phyloP scores from a whole-genome alignment of 2,888 invertebrate species.

The Oscheius onirici region DNA sequence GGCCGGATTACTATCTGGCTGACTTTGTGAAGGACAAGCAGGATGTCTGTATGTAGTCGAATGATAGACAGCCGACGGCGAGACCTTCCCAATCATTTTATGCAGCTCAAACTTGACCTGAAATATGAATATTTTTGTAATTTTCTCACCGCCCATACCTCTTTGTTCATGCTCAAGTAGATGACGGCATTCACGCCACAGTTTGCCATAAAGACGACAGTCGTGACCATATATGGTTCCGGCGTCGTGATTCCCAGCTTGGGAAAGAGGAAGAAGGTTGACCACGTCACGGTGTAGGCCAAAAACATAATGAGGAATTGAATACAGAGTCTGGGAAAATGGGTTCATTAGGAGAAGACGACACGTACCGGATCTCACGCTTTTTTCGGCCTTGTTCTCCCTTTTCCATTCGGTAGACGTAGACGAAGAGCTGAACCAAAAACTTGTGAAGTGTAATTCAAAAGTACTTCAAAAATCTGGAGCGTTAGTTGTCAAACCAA shows the following conservation, averaged over 20 bases:
- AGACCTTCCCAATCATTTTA: slow-evolving; percentile 7
- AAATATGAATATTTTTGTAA: not conserved
- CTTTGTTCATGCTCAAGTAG: slow-evolving; percentile 29
- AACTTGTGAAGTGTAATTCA: too few relatives aligned
- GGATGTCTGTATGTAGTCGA: not conserved
- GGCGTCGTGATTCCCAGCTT: not conserved
- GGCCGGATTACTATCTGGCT: too few relatives aligned
- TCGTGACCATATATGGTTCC: slow-evolving; percentile 17
- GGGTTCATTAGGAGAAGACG: not conserved
- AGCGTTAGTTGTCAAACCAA: too few relatives aligned
- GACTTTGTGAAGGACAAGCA: too few relatives aligned
- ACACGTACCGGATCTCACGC: slow-evolving; percentile 12
- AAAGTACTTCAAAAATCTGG: too few relatives aligned
- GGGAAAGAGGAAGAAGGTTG: slow-evolving; percentile 28
- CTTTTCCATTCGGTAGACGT: slow-evolving; percentile 15
- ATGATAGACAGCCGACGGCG: not conserved
- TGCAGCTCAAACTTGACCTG: slow-evolving; percentile 9
- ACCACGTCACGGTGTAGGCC: slow-evolving; percentile 25
- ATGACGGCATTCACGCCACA: slow-evolving; percentile 27
- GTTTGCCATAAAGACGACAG: slow-evolving; percentile 25
- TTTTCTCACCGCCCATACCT: slow-evolving; percentile 2
- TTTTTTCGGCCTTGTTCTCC: not conserved
- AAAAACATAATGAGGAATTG: slow-evolving; percentile 31
- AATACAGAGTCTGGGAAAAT: slow-evolving; percentile 13
- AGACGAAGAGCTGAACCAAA: slow-evolving; percentile 6